A percentile compares a stretch with the other conserved stretches of the same genome.
Conservation (phyloP, 2,888 invertebrate genomes). For the Tiphia femorata region DNA sequence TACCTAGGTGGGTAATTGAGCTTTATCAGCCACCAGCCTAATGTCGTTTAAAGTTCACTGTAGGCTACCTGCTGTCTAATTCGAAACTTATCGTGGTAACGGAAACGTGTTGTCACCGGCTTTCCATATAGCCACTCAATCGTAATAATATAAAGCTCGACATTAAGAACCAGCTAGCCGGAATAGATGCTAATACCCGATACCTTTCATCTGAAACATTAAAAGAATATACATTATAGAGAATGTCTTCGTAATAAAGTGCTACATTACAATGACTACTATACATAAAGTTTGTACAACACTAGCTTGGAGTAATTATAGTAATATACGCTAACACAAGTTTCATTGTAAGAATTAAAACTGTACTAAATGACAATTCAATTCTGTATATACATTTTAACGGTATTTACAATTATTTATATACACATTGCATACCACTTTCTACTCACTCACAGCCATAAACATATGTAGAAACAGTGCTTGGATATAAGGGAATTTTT, state of each 20-base stretch:
- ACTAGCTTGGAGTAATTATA: too few relatives aligned
- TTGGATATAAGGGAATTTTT: too few relatives aligned
- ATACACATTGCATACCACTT: too few relatives aligned
- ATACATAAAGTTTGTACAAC: too few relatives aligned
- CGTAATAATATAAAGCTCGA: slow-evolving; percentile 74
- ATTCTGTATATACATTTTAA: too few relatives aligned
- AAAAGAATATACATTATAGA: slow-evolving; percentile 38
- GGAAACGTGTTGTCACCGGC: slow-evolving; percentile 56
- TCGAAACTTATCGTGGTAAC: slow-evolving; percentile 1
- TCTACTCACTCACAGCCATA: too few relatives aligned
- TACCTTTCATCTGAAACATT: slow-evolving; percentile 81
- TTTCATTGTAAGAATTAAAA: too few relatives aligned
- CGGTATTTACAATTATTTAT: too few relatives aligned
- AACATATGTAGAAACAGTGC: too few relatives aligned
- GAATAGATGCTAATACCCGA: slow-evolving; percentile 82
- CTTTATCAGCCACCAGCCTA: slow-evolving; percentile 22
- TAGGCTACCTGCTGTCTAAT: slow-evolving; percentile 32
- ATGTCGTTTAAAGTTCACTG: slow-evolving; percentile 21
- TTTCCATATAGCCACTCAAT: slow-evolving; percentile 59
- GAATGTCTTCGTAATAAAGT: neutral
- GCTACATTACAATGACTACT: slow-evolving; percentile 3
- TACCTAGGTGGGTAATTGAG: slow-evolving; percentile 2
- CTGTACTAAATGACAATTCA: too few relatives aligned
- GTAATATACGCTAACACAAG: too few relatives aligned
- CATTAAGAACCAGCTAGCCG: slow-evolving; percentile 81